Evolutionary conservation across 1,140 invertebrate genomes (phyloP).

Genomic region (Temnothorax longispinosus): DNA sequence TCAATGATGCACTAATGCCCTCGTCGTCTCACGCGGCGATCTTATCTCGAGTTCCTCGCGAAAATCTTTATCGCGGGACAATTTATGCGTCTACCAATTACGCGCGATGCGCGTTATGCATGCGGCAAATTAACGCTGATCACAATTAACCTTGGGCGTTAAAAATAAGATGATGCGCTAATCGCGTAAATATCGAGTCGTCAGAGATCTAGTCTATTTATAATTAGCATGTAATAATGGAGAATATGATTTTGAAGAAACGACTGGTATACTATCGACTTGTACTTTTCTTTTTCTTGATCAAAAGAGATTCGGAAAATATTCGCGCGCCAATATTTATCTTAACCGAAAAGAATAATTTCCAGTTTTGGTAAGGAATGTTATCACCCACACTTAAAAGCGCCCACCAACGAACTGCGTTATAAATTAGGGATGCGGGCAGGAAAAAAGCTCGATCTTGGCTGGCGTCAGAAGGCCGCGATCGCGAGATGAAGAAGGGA

Average conservation of each 20-base stretch:
- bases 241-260: not conserved
- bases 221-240: not conserved
- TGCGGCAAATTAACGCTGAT: constrained; percentile 42
- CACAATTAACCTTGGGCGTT: constrained; percentile 41
- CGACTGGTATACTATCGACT: too few relatives aligned
- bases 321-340: not conserved
- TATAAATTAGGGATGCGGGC: constrained; percentile 22
- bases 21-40: constrained; percentile 8
- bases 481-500: constrained; percentile 14
- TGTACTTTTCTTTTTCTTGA: not conserved
- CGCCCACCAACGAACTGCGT: not conserved
- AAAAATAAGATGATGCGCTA: constrained; percentile 27
- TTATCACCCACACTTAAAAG: not conserved
- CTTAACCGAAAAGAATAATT: not conserved
- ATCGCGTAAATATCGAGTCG: constrained; percentile 3
- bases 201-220: not conserved
- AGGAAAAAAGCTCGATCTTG: not conserved
- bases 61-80: constrained; percentile 53
- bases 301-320: not conserved
- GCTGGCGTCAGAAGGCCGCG: constrained; percentile 12
- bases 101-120: constrained; percentile 2
- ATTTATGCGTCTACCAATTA: constrained; percentile 59
- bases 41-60: constrained; percentile 37
- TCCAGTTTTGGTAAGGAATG: not conserved
- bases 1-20: constrained; percentile 47